Evolutionary conservation across 2,888 invertebrate genomes (phyloP), one percentile per base, ranked within the genome.

Genomic region (Chrysomela aeneicollis): DNA sequence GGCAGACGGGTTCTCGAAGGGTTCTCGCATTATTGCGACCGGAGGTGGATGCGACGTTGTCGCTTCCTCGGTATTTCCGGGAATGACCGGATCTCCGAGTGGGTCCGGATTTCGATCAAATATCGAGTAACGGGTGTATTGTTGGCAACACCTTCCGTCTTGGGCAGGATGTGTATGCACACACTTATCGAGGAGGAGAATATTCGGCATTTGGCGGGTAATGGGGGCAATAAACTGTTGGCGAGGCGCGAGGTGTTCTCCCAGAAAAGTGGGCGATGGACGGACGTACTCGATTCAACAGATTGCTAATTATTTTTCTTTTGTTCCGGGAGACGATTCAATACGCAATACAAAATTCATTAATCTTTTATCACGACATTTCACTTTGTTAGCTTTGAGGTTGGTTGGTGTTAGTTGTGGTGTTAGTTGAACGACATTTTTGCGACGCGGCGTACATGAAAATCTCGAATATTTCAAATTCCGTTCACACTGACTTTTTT

Each of bases 1-100:
- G 72, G 69, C 72, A 70, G 67, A 73, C 76, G 74, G 76, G 75
- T 77, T 76, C 74, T 69, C 67, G 49, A 47, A 52, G 47, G 59
- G 58, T 46, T 57, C 66, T 65, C 64, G 63, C 53, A 64, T 51
- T 63, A n/a, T 65, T 62, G 64, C 59, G 52, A 15, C 55, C 35
- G 53, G 47, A 58, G 66, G 15, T 53, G 19, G 46, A 54, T 55
- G 26, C 55, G 21, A 55, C 18, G 46, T 57, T 57, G 57, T 9
- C 46, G 26, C 2, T 46, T 32, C 46, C 10, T 26, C 46, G 17
- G 8, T 15, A 18, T 32, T 22, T 42, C 17, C 26, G 3, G 15
- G 6, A 21, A 17, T 15, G 21, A 21, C 57, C 22, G 57, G 32
- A 57, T 26, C 22, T 57, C 42, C 15, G 42, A 42, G 10, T 15